Evolutionary conservation across 2,797 vertebrate species (phyloP), one percentile per base, ranked within the genome.

Genomic region (Onychomys arenicola): DNA sequence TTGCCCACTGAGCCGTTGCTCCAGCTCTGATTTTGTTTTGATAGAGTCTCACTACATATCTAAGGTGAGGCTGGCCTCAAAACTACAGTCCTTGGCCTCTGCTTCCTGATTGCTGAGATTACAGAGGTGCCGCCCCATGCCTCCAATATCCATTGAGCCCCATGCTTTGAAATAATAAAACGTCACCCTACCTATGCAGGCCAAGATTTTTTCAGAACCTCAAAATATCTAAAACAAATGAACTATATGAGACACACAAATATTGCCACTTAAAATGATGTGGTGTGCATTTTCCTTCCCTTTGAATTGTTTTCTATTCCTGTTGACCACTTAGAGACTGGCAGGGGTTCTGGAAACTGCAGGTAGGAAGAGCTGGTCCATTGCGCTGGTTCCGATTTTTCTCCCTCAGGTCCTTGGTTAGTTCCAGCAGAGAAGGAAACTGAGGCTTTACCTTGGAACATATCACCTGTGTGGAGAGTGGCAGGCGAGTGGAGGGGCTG

Each of bases 191-290:
- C 25, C 34, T 12, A 93, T 7, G 27, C 25, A 67, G 85, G 69
- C 57, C 87, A 59, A 52, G 12, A 82, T 83, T 92, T 73, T 85
- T 55, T 43, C 55, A 87, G 76, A 80, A 67, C 82, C 61, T 83
- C 82, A 87, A 96, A 80, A 94, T 85, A 37, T 88, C 40, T 83
- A 67, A 87, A 91, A 87, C 77, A 12, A 11, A 83, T 69, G 29
- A 49, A 9, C 40, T 63, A 21, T 49, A 19, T 1, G 25, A 87
- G 90, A 91, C 78, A 85, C 57, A 80, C 14, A 78, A 93, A 69
- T 61, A 52, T 43, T 83, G 89, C 10, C 63, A 29, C 89, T 96
- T 86, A 55, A 55, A 90, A 61, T 40, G 52, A 14, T 27, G 10
- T 12, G 69, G 52, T 13, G 34, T 83, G 32, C 17, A 1, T 90